Base-by-base conservation (phyloP, 2,113 vertebrate genomes). In the Chloropsis cyanopogon region DNA sequence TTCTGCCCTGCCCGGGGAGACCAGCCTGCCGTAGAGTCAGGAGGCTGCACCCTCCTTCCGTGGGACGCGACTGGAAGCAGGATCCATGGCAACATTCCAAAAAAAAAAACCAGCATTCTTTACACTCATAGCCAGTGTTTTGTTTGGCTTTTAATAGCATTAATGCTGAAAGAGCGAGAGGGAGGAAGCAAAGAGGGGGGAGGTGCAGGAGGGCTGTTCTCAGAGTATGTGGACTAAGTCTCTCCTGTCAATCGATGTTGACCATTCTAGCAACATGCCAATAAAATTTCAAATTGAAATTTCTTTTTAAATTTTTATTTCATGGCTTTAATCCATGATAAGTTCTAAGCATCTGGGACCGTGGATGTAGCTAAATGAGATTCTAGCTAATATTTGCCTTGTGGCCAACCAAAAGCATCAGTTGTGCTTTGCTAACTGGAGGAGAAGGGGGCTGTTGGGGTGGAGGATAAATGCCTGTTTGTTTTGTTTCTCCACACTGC, bases 251-350 rank as follows among this genome's bases (percentile, higher is more conserved):
- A 97, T 97, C 0, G 20, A 96, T 98, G 97, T 97, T 97, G 98
- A 97, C 91, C 98, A 96, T 97, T 96, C 88, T 97, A 98, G 97
- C 97, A 97, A 98, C 97, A 95, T 12, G 84, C 97, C 97, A 98
- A 98, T 98, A 98, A 98, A 98, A 98, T 98, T 98, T 98, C 98
- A 98, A 98, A 98, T 98, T 98, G 98, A 98, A 98, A 97, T 97
- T 97, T 97, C 54, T 93, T 92, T 78, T 88, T 57, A 14, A 59
- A 82, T 81, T 92, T 94, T 97, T 98, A 97, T 98, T 98, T 98
- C 98, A 98, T 98, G 98, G 98, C 98, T 98, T 98, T 98, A 98
- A 95, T 98, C 98, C 98, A 98, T 98, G 98, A 98, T 96, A 61
- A 92, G 95, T 97, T 98, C 97, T 96, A 97, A 97, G 94, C 91